These are phyloP conservation scores for Oncorhynchus keta DNA, from an alignment of 2,113 vertebrate species.

Conservation along the genomic window DNA sequence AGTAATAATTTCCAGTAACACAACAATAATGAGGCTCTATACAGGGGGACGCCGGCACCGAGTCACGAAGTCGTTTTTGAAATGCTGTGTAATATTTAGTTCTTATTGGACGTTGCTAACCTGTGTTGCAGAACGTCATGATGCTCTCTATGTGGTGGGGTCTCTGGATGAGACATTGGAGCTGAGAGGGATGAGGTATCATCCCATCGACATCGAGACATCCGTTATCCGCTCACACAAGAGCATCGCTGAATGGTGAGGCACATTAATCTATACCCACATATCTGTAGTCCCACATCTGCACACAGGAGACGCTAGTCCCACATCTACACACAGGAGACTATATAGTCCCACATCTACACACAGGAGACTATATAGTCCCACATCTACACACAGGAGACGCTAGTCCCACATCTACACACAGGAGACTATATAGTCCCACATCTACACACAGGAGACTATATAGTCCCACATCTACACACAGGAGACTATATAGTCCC, in stretches of 20 bases:
- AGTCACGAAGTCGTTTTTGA: too few species aligned
- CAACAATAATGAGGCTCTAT: too few species aligned
- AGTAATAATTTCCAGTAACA: too few species aligned
- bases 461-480: too few species aligned
- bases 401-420: background rate
- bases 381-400: too few species aligned
- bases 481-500: too few species aligned
- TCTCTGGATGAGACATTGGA: slow-evolving; percentile 94
- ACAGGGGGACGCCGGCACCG: too few species aligned
- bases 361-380: background rate
- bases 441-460: too few species aligned
- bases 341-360: background rate
- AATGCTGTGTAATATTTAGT: too few species aligned
- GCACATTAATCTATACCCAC: background rate
- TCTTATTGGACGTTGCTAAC: too few species aligned
- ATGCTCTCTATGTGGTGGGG: slow-evolving; percentile 93
- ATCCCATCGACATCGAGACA: slow-evolving; percentile 95
- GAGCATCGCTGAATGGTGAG: slow-evolving; percentile 97
- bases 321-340: background rate
- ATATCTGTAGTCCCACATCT: background rate
- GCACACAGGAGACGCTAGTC: background rate
- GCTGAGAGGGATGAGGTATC: slow-evolving; percentile 94
- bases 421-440: too few species aligned
- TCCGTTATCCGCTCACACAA: slow-evolving; percentile 93
- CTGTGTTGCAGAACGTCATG: slow-evolving; percentile 83